Evolutionary conservation across 35 echinoderm and acorn worm genomes (phyloP).

Genomic region (Ptychodera flava): DNA sequence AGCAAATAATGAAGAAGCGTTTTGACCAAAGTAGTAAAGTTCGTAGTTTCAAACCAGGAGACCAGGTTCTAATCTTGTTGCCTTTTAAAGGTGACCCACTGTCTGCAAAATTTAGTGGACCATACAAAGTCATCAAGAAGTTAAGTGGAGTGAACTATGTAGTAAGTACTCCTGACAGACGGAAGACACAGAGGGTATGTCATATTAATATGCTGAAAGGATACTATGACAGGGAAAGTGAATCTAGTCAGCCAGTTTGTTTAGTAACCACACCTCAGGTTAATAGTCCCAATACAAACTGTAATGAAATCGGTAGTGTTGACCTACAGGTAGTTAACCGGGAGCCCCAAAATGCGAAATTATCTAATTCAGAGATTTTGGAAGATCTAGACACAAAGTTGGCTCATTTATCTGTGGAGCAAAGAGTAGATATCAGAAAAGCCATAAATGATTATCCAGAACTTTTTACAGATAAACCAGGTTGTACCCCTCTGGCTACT

Average conservation of each 20-base stretch:
- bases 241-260: neutral
- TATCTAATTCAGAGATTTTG: conserved; percentile 42
- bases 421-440: conserved; percentile 22
- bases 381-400: conserved; percentile 30
- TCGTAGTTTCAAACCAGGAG: conserved; percentile 36
- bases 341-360: conserved; percentile 9
- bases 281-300: neutral
- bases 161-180: conserved; percentile 37
- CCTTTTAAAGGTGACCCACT: conserved; percentile 28
- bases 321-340: neutral
- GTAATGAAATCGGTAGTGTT: neutral
- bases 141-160: conserved; percentile 48
- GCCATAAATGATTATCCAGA: conserved; percentile 11
- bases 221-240: conserved; percentile 32
- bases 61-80: conserved; percentile 45
- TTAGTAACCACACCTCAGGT: neutral
- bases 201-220: conserved; percentile 61
- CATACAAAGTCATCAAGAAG: conserved; percentile 38
- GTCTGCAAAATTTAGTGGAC: conserved; percentile 50
- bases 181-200: conserved; percentile 38
- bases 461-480: conserved; percentile 57
- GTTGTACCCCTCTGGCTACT: conserved; percentile 19
- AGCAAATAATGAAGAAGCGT: conserved; percentile 54
- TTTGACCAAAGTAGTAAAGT: conserved; percentile 44
- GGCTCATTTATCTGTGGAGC: conserved; percentile 23